Conservation (phyloP, 2,888 invertebrate genomes). For the Tanypteryx hageni region DNA sequence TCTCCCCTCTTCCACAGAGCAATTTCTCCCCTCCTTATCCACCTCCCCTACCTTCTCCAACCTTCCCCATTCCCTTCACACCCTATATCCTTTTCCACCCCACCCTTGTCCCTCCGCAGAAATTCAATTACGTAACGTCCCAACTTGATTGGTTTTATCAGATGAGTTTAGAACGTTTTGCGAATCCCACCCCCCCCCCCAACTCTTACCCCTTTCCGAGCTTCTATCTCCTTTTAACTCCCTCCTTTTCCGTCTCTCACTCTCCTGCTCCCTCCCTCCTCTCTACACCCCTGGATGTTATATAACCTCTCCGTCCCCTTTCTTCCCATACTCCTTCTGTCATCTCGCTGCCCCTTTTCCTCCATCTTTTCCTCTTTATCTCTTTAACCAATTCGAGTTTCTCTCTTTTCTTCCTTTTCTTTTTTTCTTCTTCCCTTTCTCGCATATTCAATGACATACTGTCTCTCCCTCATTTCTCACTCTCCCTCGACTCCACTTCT, state of each 20-base stretch:
- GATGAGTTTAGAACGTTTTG: conserved; percentile 64
- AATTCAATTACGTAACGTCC: conserved; percentile 64
- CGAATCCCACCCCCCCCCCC: conserved; percentile 29
- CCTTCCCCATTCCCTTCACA: neutral
- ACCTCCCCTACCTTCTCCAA: neutral
- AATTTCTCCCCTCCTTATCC: too few species aligned
- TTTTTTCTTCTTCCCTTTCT: neutral
- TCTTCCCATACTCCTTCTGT: too few species aligned
- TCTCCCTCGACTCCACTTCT: neutral
- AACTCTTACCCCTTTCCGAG: neutral
- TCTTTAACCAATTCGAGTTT: neutral
- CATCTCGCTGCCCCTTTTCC: too few species aligned
- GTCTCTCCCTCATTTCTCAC: neutral
- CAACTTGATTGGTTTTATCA: conserved; percentile 63
- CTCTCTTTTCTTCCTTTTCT: neutral
- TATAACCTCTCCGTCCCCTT: too few species aligned
- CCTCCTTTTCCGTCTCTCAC: neutral
- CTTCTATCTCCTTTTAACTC: neutral
- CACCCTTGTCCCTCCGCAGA: conserved; percentile 47
- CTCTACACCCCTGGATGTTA: neutral
- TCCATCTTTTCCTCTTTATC: too few species aligned
- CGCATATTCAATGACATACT: neutral
- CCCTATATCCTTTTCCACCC: neutral
- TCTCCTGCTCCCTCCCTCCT: neutral
- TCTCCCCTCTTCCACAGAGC: too few species aligned